Conservation (phyloP, 1,140 invertebrate species). For the Anastatus disparis region DNA sequence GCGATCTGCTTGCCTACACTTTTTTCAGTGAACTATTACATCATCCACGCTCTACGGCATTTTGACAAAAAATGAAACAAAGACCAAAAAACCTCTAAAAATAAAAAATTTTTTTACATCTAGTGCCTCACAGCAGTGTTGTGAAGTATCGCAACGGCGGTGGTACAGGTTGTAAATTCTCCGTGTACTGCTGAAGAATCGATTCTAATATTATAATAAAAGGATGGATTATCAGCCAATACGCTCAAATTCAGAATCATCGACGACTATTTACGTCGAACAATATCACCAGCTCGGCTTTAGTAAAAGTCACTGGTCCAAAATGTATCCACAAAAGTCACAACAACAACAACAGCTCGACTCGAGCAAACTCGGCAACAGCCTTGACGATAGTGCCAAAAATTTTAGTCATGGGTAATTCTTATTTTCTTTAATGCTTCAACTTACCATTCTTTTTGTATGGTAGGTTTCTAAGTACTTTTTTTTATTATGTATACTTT, state of each 20-base stretch:
- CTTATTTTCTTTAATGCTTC: neutral
- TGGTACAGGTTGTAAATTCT: too few species aligned
- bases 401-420: slow-evolving; percentile 26
- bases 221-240: slow-evolving; percentile 16
- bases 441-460: too few species aligned
- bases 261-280: neutral
- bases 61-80: too few species aligned
- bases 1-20: too few species aligned
- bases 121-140: slow-evolving; percentile 41
- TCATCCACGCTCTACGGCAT: too few species aligned
- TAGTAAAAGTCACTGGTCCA: slow-evolving; percentile 20
- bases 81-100: too few species aligned
- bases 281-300: slow-evolving; percentile 3
- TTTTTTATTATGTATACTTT: too few species aligned
- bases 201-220: neutral
- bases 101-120: neutral
- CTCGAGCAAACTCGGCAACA: neutral
- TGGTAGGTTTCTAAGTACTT: too few species aligned
- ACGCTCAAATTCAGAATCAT: slow-evolving; percentile 13
- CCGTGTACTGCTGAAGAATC: slow-evolving; percentile 38
- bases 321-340: too few species aligned
- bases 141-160: slow-evolving; percentile 35
- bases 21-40: too few species aligned
- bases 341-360: slow-evolving; percentile 18
- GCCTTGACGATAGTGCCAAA: slow-evolving; percentile 1